phyloP scores from a whole-genome alignment of 2,888 invertebrate species.

The Monopis laevigella region DNA sequence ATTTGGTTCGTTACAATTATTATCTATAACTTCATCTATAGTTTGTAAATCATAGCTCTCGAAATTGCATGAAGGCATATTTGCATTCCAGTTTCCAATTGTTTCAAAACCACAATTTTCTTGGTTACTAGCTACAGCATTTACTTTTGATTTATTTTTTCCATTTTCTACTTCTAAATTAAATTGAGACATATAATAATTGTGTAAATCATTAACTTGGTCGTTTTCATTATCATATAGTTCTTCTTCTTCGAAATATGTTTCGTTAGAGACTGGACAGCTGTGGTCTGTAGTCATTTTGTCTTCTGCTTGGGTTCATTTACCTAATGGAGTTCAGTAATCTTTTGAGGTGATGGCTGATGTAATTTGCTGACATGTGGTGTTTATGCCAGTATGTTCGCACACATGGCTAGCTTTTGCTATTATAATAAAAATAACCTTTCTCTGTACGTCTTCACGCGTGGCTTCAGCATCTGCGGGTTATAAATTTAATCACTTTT shows the following conservation, averaged over 20 bases:
- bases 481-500: slow-evolving; percentile 53
- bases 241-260: slow-evolving; percentile 29
- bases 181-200: slow-evolving; percentile 61
- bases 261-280: slow-evolving; percentile 32
- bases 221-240: slow-evolving; percentile 45
- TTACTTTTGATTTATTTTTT: too few species aligned
- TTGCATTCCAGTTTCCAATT: neutral
- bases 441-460: slow-evolving; percentile 54
- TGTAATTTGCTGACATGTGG: slow-evolving; percentile 47
- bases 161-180: slow-evolving; percentile 57
- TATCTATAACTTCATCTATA: slow-evolving; percentile 47
- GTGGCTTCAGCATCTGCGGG: slow-evolving; percentile 58
- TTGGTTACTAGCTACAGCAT: neutral
- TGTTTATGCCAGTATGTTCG: slow-evolving; percentile 31
- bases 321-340: slow-evolving; percentile 43
- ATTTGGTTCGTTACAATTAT: slow-evolving; percentile 46
- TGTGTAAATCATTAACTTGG: slow-evolving; percentile 51
- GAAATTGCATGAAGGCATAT: slow-evolving; percentile 23
- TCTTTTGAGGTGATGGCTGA: slow-evolving; percentile 38
- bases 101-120: neutral
- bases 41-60: slow-evolving; percentile 58
- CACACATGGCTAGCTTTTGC: slow-evolving; percentile 51
- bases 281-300: slow-evolving; percentile 47
- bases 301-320: slow-evolving; percentile 40
- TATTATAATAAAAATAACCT: slow-evolving; percentile 68